A percentile compares a stretch with the other conserved stretches of the same genome.
Evolutionary conservation across 2,888 invertebrate genomes (phyloP).

Genomic region (Hedychridium roseum): DNA sequence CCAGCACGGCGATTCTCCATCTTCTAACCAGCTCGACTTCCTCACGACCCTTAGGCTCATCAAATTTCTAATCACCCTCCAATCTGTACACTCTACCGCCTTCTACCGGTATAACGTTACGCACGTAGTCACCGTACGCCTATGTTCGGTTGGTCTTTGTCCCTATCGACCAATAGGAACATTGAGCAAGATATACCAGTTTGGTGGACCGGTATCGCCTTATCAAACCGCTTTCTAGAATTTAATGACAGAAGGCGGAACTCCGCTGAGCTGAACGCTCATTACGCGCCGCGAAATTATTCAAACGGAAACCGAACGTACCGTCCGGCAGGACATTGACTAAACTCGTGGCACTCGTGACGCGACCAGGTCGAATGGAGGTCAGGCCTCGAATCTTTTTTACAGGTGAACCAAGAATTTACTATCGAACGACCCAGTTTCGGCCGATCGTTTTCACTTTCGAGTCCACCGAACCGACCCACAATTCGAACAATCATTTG

Average conservation of each 20-base stretch:
- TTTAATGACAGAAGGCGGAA: conserved; percentile 34
- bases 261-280: conserved; percentile 24
- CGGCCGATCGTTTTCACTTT: no score
- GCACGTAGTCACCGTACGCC: no score
- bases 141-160: no score
- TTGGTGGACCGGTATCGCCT: conserved; percentile 24
- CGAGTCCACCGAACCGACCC: neutral
- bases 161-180: no score
- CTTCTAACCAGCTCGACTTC: no score
- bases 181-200: conserved; percentile 20
- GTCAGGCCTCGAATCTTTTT: conserved; percentile 16
- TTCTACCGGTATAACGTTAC: no score
- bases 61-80: no score
- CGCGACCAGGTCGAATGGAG: conserved; percentile 15
- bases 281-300: conserved; percentile 33
- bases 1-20: no score
- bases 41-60: no score
- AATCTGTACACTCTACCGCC: no score
- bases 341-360: conserved; percentile 23
- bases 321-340: conserved; percentile 14
- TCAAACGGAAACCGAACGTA: conserved; percentile 33
- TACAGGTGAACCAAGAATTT: conserved; percentile 15
- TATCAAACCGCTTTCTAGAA: conserved; percentile 35
- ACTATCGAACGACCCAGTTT: conserved; percentile 16
- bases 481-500: neutral